Percentiles rank a stretch among this genome's conserved stretches.
Conservation (phyloP, 2,797 vertebrate genomes). For the Gila robusta region DNA sequence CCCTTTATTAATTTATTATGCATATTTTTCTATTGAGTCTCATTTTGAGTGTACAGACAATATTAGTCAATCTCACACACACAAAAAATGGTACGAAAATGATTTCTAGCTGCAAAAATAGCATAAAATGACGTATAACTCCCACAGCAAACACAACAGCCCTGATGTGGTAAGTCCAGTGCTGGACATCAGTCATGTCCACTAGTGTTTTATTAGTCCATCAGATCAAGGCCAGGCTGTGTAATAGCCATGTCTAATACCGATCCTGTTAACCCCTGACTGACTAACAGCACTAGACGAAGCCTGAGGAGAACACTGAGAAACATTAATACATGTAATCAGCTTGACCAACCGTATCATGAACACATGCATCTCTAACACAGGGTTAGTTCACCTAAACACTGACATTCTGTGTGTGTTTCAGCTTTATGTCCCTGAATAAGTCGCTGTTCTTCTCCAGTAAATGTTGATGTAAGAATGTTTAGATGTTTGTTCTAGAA, state of each 20-base stretch:
- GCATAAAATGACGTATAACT: not conserved
- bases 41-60: not conserved
- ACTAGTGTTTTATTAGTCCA: not conserved
- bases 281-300: slow-evolving; percentile 17
- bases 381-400: not conserved
- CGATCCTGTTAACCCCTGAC: slow-evolving; percentile 22
- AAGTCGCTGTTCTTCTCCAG: not conserved
- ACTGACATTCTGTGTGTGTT: not conserved
- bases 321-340: not conserved
- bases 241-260: slow-evolving; percentile 33
- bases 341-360: too few species aligned
- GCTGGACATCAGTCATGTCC: not conserved
- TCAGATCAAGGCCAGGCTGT: slow-evolving; percentile 28
- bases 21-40: not conserved
- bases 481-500: not conserved
- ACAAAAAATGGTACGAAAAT: too few species aligned
- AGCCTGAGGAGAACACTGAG: slow-evolving; percentile 4
- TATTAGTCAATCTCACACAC: not conserved
- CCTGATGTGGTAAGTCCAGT: not conserved
- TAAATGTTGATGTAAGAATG: not conserved
- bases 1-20: not conserved
- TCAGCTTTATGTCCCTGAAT: not conserved
- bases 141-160: too few species aligned
- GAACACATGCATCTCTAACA: not conserved
- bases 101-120: not conserved